Evolutionary conservation across 2,113 vertebrate genomes (phyloP), one percentile per base, ranked within the genome.

Genomic region (Micromys minutus): DNA sequence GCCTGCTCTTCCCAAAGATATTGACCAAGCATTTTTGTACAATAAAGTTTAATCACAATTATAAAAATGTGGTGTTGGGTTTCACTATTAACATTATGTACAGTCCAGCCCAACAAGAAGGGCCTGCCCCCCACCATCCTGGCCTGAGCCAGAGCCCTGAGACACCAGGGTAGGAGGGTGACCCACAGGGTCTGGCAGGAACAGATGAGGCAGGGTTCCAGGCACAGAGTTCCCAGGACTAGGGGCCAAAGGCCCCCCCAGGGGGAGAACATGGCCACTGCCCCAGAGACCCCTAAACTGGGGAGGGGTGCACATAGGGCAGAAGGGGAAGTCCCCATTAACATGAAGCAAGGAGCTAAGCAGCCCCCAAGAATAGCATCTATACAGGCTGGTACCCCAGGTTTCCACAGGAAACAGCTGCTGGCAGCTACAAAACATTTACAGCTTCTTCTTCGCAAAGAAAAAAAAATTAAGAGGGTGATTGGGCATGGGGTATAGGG

Each of bases 41-140:
- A 98, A 98, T 98, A 98, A 98, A 98, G 98, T 98, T 98, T 98
- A 98, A 98, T 98, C 97, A 98, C 98, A 98, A 98, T 98, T 98
- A 98, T 98, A 98, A 98, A 98, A 98, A 98, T 98, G 98, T 98
- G 98, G 98, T 93, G 81, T 97, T 95, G 92, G 97, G 98, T 98
- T 94, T 97, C 95, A 15, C 95, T 98, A 98, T 98, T 97, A 98
- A 98, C 98, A 98, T 98, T 84, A 98, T 98, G 63, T 98, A 98
- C 98, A 98, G 80, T 97, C 97, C 97, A 98, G 97, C 96, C 97
- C 97, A 94, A 95, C 87, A 96, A 76, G 89, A 95, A 92, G 93
- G 91, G 94, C 91, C 93, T n/a, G 89, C 87, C 91, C 80, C 95
- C 79, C 88, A 50, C 92, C 93, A 61, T 69, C 94, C 94, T 61